Evolutionary conservation across 2,797 vertebrate species (phyloP).

Genomic region (Macroramphosus scolopax): DNA sequence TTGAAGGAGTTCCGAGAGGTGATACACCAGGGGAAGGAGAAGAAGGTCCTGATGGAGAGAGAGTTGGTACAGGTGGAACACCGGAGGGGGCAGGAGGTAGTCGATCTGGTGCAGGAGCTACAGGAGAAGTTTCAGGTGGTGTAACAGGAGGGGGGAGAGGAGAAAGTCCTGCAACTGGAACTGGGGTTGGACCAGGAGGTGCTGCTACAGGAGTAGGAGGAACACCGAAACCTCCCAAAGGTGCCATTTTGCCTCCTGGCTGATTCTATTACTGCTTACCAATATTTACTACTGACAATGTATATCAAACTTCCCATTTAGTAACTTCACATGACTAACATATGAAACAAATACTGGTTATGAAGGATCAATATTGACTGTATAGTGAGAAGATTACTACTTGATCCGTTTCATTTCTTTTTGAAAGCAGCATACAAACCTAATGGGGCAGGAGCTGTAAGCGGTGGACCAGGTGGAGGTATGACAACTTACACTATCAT

Average conservation of each 20-base stretch:
- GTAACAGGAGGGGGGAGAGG: slow-evolving; percentile 39
- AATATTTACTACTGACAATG: no score
- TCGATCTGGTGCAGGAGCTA: slow-evolving; percentile 18
- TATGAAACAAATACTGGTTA: no score
- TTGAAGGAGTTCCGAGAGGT: slow-evolving; percentile 71
- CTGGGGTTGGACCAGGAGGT: slow-evolving; percentile 37
- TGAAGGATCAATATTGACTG: no score
- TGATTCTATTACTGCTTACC: no score
- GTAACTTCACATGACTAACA: no score
- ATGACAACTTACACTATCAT: slow-evolving; percentile 12
- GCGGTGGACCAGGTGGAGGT: slow-evolving; percentile 68
- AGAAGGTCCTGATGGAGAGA: slow-evolving; percentile 59
- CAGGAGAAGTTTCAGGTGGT: slow-evolving; percentile 34
- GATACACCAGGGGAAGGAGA: slow-evolving; percentile 76
- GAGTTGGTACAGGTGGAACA: slow-evolving; percentile 35
- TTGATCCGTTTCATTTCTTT: not conserved
- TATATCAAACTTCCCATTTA: no score
- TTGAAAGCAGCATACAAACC: slow-evolving; percentile 26
- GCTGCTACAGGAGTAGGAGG: slow-evolving; percentile 34
- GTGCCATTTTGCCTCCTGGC: slow-evolving; percentile 31
- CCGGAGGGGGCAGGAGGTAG: slow-evolving; percentile 36
- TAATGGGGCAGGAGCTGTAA: slow-evolving; percentile 41
- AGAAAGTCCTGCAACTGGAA: slow-evolving; percentile 39
- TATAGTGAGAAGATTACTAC: no score
- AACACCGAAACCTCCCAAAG: slow-evolving; percentile 63